These are phyloP conservation scores for Thamnophis sirtalis DNA, from an alignment of 2,113 vertebrate species.

Conservation along the genomic window DNA sequence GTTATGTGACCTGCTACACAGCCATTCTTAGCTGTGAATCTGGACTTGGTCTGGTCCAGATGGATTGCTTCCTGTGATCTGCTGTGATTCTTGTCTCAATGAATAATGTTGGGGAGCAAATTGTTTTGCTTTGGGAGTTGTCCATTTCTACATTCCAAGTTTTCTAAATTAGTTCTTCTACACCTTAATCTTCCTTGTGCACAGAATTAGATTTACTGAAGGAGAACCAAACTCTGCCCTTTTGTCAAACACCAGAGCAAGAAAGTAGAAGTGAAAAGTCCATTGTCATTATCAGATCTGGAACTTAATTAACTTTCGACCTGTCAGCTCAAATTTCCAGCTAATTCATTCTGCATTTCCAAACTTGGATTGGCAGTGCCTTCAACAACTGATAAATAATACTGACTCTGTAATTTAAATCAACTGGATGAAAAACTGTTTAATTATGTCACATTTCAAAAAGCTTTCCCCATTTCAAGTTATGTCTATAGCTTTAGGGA, in stretches of 20 bases:
- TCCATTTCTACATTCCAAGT: background rate
- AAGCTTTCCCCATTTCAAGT: background rate
- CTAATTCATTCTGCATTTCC: background rate
- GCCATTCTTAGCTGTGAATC: background rate
- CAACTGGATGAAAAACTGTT: background rate
- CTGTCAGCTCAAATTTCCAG: background rate
- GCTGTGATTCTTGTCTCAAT: background rate
- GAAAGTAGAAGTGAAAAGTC: background rate
- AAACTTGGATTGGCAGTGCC: background rate
- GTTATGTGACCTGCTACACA: background rate
- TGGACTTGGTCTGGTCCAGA: background rate
- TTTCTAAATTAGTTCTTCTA: background rate
- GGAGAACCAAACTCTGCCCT: background rate
- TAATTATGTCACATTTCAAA: constrained; percentile 1
- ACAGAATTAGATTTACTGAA: background rate
- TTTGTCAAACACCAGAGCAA: background rate
- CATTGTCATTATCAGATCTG: background rate
- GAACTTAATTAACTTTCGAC: background rate
- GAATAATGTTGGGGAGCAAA: background rate
- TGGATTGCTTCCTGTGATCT: background rate
- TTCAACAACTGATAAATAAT: background rate
- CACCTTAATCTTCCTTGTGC: background rate
- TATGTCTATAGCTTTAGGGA: constrained; percentile 5
- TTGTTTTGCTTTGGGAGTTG: background rate
- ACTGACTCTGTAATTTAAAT: constrained; percentile 5